A percentile compares a stretch with the other conserved stretches of the same genome.
phyloP scores from a whole-genome alignment of 1,140 invertebrate genomes.

The Melanaphis sacchari region DNA sequence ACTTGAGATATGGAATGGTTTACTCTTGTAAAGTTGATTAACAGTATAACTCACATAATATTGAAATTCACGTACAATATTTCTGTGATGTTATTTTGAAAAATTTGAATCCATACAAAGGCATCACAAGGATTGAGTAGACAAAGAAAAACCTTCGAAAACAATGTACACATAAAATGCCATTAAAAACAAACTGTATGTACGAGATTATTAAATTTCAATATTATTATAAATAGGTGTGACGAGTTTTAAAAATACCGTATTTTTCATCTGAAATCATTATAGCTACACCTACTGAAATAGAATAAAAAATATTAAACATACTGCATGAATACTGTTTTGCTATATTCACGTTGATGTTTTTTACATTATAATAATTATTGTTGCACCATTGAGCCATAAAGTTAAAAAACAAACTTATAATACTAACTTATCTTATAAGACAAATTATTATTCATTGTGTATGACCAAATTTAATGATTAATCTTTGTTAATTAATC shows the following conservation, averaged over 20 bases:
- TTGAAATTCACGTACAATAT: not conserved
- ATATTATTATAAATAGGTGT: not conserved
- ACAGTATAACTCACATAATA: not conserved
- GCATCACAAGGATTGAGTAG: not conserved
- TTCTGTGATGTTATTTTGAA: not conserved
- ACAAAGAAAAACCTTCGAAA: not conserved
- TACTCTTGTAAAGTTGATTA: not conserved
- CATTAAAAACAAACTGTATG: not conserved
- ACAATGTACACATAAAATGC: not conserved
- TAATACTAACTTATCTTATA: not conserved
- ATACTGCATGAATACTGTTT: not conserved
- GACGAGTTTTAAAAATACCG: not conserved
- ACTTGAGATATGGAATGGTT: not conserved
- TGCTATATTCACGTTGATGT: not conserved
- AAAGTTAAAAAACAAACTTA: not conserved
- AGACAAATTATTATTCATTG: not conserved
- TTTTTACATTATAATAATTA: not conserved
- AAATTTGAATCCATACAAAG: not conserved
- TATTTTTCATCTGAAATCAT: not conserved
- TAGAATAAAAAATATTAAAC: not conserved
- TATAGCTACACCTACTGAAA: not conserved
- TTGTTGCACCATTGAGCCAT: not conserved
- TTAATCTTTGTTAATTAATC: not conserved
- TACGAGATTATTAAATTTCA: not conserved
- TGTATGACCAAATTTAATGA: not conserved